These are phyloP conservation scores for Nesidiocoris tenuis DNA, from an alignment of 2,888 invertebrate genomes.

Conservation along the genomic window DNA sequence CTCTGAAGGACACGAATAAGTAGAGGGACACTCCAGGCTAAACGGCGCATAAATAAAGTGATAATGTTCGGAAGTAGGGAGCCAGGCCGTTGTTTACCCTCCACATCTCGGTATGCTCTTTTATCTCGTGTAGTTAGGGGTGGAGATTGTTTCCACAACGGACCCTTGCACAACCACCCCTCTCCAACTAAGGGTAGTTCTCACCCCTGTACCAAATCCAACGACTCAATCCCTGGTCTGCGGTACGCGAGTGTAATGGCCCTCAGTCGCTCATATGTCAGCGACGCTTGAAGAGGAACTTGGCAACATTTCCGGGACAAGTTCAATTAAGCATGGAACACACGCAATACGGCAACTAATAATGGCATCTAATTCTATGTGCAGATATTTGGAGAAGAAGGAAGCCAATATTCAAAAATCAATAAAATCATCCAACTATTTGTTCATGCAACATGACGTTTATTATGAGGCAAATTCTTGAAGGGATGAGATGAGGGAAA, in stretches of 20 bases:
- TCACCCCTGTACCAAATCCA: slow-evolving; percentile 17
- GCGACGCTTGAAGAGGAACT: not conserved
- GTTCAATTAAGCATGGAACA: not conserved
- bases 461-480: too few relatives aligned
- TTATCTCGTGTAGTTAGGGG: slow-evolving; percentile 18
- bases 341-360: not conserved
- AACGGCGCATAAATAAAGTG: slow-evolving; percentile 35
- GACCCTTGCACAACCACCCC: not conserved
- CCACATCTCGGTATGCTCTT: slow-evolving; percentile 1
- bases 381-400: too few relatives aligned
- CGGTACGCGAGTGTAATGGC: slow-evolving; percentile 9
- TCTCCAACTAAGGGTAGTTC: slow-evolving; percentile 4
- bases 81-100: slow-evolving; percentile 15
- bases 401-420: too few relatives aligned
- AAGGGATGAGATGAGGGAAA: too few relatives aligned
- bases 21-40: slow-evolving; percentile 8
- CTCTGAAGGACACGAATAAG: not conserved
- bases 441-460: too few relatives aligned
- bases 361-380: too few relatives aligned
- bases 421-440: too few relatives aligned
- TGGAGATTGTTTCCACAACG: slow-evolving; percentile 27
- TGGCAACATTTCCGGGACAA: not conserved
- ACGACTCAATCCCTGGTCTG: slow-evolving; percentile 17
- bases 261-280: not conserved
- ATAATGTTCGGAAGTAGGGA: slow-evolving; percentile 10